Base-by-base conservation (phyloP, 1,140 invertebrate species). In the Arion vulgaris region DNA sequence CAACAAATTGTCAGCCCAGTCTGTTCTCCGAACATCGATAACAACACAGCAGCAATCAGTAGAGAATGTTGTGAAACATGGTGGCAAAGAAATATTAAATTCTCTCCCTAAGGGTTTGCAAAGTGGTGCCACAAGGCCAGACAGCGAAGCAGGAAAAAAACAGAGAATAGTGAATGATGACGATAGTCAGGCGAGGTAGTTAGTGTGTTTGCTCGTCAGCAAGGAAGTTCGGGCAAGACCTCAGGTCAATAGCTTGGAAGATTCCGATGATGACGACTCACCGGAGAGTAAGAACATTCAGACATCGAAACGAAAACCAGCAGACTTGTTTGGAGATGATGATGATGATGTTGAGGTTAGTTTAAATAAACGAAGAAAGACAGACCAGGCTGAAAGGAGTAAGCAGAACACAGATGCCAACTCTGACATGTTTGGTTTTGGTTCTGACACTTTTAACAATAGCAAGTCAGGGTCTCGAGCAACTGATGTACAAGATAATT, bases 171-270 rank as follows among this genome's bases (percentile, higher is more conserved):
- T 32, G 5, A 39, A 32, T 26, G 36, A 73, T 1, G 41, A 39
- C 7, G 49, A 51, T 28, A 23, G 2, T 9, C 17, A 34, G 53
- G 39, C 1, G 76, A 78, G 51, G 23, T 17, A 53, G 39, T 41
- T 26, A 78, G 45, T 71, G 66, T 80, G 39, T 80, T 71, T 80
- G 78, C 62, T 66, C 38, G 78, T 32, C 78, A 71, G 41, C 15
- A 66, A 32, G 32, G 32, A 71, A 28, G 1, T n/a, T 13, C 71
- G 28, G 36, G 1, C 19, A n/a, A 73, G 41, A 26, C 7, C 17
- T 19, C 19, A 11, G 36, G 41, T 73, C 7, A 41, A 39, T 13
- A 26, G 41, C 32, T 71, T 66, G 19, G 78, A 80, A 17, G 78
- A 80, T 72, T 57, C 53, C 9, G n/a, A n/a, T 7, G 78, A 80